Conservation (phyloP, 2,113 vertebrate genomes). For the Mirza zaza region DNA sequence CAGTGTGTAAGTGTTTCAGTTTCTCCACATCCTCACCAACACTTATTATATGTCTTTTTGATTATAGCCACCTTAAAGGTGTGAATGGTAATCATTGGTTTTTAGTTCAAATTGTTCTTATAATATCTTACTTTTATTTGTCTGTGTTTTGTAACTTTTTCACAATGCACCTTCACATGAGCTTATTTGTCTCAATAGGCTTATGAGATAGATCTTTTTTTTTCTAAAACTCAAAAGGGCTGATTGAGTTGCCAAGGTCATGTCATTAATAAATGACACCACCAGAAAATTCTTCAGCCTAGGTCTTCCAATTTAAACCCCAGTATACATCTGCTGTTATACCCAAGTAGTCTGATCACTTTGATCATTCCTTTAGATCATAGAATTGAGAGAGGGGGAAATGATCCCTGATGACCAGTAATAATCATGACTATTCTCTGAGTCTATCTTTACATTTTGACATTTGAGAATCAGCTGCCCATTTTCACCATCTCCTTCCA, state of each 20-base stretch:
- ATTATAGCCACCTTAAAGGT: slow-evolving; percentile 3
- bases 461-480: neutral
- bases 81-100: slow-evolving; percentile 3
- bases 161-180: neutral
- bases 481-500: neutral
- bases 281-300: neutral
- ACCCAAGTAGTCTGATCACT: neutral
- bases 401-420: neutral
- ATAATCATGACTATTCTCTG: neutral
- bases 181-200: neutral
- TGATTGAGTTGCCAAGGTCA: neutral
- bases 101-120: slow-evolving; percentile 29
- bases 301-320: neutral
- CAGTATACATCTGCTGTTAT: neutral
- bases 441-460: neutral
- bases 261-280: neutral
- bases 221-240: neutral
- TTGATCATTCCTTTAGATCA: neutral
- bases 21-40: neutral
- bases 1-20: neutral
- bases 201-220: neutral
- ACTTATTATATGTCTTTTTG: neutral
- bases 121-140: neutral
- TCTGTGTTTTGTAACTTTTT: neutral
- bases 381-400: neutral